Percentiles rank a stretch among this genome's conserved stretches.
Conservation (phyloP, 1,140 invertebrate species). For the Tribolium madens region DNA sequence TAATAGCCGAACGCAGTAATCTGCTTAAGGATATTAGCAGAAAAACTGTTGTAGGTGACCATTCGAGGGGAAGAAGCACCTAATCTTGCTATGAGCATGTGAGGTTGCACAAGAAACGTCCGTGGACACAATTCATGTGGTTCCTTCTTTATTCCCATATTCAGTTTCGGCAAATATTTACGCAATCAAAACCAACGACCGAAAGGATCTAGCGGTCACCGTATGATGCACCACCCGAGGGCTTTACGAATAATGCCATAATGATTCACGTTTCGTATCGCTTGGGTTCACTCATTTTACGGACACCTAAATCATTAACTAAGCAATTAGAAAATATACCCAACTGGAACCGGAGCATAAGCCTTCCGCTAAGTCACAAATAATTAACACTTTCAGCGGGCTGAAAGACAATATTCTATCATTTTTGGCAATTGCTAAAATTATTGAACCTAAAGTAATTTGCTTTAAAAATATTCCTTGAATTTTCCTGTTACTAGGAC, state of each 20-base stretch:
- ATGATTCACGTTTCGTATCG: constrained; percentile 6
- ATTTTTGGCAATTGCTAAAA: too few species aligned
- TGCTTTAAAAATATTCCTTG: too few species aligned
- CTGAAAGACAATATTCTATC: too few species aligned
- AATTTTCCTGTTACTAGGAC: too few species aligned
- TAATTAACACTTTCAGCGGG: not conserved
- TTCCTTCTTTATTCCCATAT: constrained; percentile 29
- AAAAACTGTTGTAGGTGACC: constrained; percentile 53
- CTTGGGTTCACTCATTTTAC: constrained; percentile 4
- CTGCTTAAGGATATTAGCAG: constrained; percentile 57
- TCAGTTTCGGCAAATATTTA: constrained; percentile 32
- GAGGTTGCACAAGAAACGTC: constrained; percentile 3
- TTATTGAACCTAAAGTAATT: too few species aligned
- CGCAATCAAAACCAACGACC: constrained; percentile 50
- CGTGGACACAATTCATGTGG: constrained; percentile 26
- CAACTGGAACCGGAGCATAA: not conserved
- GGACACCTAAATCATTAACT: not conserved
- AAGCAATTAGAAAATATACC: not conserved
- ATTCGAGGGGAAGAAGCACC: constrained; percentile 53
- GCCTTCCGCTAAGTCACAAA: too few species aligned
- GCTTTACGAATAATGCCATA: constrained; percentile 9
- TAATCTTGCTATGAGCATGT: constrained; percentile 49
- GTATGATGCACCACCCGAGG: constrained; percentile 24
- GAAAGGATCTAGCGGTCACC: constrained; percentile 29
- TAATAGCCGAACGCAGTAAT: constrained; percentile 53